Base-by-base conservation (phyloP, 2,113 vertebrate species). In the Tyto alba region DNA sequence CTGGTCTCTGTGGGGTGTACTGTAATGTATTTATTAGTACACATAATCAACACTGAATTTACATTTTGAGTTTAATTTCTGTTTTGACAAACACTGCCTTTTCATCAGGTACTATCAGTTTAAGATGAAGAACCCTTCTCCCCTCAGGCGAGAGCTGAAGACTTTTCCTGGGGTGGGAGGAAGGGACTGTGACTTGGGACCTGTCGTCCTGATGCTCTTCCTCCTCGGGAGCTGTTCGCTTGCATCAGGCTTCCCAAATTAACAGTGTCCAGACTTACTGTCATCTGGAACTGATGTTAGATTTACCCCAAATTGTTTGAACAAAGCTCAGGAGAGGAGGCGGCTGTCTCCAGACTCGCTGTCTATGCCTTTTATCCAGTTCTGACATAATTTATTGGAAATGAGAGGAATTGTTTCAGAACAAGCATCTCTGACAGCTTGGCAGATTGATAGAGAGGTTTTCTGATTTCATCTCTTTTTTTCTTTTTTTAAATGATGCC, bases 361-460 rank as follows among this genome's bases (percentile, higher is more conserved):
- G 94, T 88, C 95, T 92, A 4, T 68, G 96, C 95, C 80, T 96
- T 78, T 95, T 52, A 95, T 90, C 91, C 76, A 10, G 38, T 78
- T 4, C 84, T 94, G 95, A 94, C 94, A 96, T 69, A 10, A 72
- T 18, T 80, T 64, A 92, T 92, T 95, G 95, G 94, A 91, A 95
- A 95, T 10, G 89, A 94, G 95, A n/a, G 89, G 91, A 75, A 89
- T 95, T 90, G 95, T 95, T 95, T 94, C 84, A 60, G 93, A 89
- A 95, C 93, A 78, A 95, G 96, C 73, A 4, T 25, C 89, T 20
- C 89, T 95, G 95, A 95, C 94, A 96, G 94, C 93, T 90, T 95
- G 96, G 94, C 95, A 95, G 94, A 71, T 95, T 97, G 96, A 97
- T 95, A 90, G 96, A 95, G 94, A 95, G 95, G 63, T 95, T 96